These are phyloP conservation scores for Steatornis caripensis DNA, from an alignment of 2,113 vertebrate genomes.

Conservation along the genomic window DNA sequence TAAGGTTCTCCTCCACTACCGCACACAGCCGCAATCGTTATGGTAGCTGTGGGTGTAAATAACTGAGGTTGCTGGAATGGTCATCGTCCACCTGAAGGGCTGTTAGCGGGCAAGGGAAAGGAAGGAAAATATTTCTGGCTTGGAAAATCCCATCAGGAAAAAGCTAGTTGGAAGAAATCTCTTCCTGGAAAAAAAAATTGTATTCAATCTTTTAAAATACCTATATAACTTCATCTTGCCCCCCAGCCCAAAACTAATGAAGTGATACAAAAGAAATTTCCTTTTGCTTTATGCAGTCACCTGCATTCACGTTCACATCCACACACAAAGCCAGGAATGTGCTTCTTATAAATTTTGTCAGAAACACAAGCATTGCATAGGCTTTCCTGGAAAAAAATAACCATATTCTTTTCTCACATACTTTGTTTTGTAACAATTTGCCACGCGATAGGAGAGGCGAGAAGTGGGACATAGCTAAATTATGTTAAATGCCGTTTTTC, in stretches of 20 bases:
- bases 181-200: neutral
- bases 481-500: neutral
- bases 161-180: neutral
- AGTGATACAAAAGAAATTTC: neutral
- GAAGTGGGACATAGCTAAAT: neutral
- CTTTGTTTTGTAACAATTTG: neutral
- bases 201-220: neutral
- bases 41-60: rapidly evolving
- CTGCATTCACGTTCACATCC: neutral
- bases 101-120: rapidly evolving
- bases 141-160: neutral
- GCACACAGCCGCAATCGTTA: rapidly evolving
- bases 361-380: neutral
- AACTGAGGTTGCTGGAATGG: rapidly evolving
- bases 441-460: neutral
- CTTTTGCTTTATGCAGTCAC: neutral
- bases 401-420: neutral
- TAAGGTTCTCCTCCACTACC: neutral
- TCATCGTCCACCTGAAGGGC: neutral
- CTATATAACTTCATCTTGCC: neutral
- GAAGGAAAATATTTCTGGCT: neutral
- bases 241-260: too few relatives aligned
- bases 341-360: too few relatives aligned
- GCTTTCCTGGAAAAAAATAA: neutral
- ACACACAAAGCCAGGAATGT: rapidly evolving